These are phyloP conservation scores for Sebastes schlegelii DNA, from an alignment of 2,113 vertebrate species.

Conservation along the genomic window DNA sequence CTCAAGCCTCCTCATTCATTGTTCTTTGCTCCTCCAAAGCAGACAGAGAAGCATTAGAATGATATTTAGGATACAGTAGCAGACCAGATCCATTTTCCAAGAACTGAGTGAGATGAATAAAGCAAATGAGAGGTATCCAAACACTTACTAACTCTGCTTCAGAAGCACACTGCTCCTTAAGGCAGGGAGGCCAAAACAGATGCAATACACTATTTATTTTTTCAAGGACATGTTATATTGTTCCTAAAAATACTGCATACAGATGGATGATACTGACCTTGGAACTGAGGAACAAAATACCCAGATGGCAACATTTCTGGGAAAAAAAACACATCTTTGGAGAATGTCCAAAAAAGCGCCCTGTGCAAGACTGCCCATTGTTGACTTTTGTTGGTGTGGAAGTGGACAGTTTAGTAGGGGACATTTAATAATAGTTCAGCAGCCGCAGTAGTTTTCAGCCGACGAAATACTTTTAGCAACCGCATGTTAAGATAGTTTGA, in stretches of 20 bases:
- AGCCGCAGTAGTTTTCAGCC: not conserved
- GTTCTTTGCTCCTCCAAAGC: not conserved
- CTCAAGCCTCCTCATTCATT: not conserved
- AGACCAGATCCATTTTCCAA: not conserved
- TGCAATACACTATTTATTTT: not conserved
- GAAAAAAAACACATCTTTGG: not conserved
- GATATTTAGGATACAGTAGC: no score
- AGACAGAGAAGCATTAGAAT: not conserved
- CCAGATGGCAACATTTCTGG: not conserved
- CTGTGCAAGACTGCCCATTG: not conserved
- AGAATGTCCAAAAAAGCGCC: not conserved
- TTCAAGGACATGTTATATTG: constrained; percentile 13
- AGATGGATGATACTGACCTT: constrained; percentile 28
- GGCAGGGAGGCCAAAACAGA: not conserved
- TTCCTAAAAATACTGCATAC: constrained; percentile 22
- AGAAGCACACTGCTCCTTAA: not conserved
- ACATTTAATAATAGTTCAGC: constrained; percentile 14
- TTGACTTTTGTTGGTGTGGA: not conserved
- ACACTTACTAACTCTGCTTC: not conserved
- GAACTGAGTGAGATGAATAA: not conserved
- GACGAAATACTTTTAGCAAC: not conserved
- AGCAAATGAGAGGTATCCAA: not conserved
- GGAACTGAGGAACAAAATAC: not conserved
- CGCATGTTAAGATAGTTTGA: not conserved
- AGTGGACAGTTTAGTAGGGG: not conserved